Conservation (phyloP, 2,113 vertebrate species). For the Peucedramus taeniatus region DNA sequence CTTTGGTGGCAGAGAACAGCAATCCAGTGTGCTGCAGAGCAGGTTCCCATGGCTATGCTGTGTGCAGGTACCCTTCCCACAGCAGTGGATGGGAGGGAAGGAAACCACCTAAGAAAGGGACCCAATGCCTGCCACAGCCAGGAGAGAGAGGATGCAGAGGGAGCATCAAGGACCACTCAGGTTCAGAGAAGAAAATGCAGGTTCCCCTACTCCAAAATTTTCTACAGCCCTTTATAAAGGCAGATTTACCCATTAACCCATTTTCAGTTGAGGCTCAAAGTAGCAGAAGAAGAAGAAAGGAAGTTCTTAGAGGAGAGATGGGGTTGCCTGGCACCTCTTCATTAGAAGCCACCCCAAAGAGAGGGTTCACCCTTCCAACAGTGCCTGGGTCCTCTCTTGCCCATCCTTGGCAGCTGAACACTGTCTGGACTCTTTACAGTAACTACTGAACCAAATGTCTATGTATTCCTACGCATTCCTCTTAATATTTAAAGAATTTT, state of each 20-base stretch:
- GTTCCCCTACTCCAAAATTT: background rate
- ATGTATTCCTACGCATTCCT: background rate
- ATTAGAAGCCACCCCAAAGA: background rate
- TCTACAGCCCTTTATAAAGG: background rate
- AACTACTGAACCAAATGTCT: background rate
- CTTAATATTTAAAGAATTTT: background rate
- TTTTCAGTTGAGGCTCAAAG: background rate
- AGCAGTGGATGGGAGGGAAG: background rate
- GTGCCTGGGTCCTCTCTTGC: background rate
- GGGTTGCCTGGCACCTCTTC: background rate
- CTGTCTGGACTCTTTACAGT: background rate
- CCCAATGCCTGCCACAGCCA: fast-evolving
- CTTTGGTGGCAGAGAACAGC: background rate
- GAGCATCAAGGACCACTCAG: background rate
- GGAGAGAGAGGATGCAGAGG: background rate
- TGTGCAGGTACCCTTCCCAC: background rate
- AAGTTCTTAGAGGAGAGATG: background rate
- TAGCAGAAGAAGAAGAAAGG: background rate
- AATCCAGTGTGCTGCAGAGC: background rate
- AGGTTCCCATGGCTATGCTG: background rate
- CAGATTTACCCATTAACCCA: background rate
- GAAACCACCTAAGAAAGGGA: background rate
- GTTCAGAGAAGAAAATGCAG: background rate
- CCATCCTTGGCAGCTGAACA: background rate
- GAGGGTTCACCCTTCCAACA: background rate